Percentiles rank a stretch among this genome's conserved stretches.
phyloP scores from a whole-genome alignment of 2,113 vertebrate species.

The Brachyhypopomus occidentalis region DNA sequence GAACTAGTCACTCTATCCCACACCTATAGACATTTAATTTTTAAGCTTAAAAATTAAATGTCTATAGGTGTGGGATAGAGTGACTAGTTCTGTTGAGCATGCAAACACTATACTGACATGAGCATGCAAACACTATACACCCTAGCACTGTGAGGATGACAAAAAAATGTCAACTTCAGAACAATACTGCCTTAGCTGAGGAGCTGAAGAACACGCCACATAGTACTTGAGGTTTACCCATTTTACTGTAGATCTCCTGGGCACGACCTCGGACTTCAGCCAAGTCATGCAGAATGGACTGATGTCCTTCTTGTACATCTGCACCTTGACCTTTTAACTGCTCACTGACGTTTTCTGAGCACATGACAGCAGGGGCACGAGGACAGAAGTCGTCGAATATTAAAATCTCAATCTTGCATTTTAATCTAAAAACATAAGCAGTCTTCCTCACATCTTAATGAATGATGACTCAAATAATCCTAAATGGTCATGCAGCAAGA shows the following conservation, averaged over 20 bases:
- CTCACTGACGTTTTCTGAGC: conserved; percentile 73
- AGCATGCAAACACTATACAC: no score
- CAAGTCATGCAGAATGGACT: conserved; percentile 66
- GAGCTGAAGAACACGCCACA: no score
- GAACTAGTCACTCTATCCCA: background rate
- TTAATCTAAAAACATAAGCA: background rate
- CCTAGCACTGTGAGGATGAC: no score
- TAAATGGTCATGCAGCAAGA: background rate
- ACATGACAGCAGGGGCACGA: background rate
- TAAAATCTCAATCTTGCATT: background rate
- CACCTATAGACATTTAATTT: no score
- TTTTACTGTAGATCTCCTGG: conserved; percentile 71
- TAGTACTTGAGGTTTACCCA: conserved; percentile 61
- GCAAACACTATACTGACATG: no score
- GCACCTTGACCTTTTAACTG: conserved; percentile 66
- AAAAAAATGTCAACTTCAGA: background rate
- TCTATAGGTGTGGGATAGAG: no score
- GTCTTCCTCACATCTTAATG: background rate
- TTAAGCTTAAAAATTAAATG: no score
- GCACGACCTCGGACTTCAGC: conserved; percentile 64
- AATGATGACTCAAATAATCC: background rate
- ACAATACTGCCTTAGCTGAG: no score
- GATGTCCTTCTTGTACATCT: conserved; percentile 65
- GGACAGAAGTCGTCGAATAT: background rate
- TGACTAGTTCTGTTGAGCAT: background rate